Conservation (phyloP, 2,888 invertebrate genomes). For the Watsonalla binaria region DNA sequence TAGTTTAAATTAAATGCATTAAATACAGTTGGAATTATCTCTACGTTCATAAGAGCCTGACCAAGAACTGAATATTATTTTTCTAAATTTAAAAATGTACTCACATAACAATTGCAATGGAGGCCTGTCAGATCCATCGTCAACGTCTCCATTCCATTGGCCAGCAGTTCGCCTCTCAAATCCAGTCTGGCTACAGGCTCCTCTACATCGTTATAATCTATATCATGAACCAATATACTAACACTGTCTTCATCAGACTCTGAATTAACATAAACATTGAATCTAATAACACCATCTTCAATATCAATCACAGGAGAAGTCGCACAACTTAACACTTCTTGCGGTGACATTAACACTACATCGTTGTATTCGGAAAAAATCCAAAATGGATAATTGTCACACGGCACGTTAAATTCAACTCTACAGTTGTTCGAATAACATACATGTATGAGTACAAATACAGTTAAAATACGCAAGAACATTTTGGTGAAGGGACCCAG, state of each 20-base stretch:
- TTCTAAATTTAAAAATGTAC: background rate
- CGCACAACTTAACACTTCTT: slow-evolving; percentile 14
- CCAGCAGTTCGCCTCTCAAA: background rate
- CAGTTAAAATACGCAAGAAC: background rate
- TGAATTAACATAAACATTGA: background rate
- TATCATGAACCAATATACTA: background rate
- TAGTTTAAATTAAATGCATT: too few species aligned
- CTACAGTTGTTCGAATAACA: background rate
- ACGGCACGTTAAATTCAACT: background rate
- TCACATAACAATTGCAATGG: background rate
- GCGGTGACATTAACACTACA: slow-evolving; percentile 3
- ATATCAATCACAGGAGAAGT: slow-evolving; percentile 1
- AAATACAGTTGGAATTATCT: too few species aligned
- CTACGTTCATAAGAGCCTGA: too few species aligned
- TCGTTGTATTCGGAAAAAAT: background rate
- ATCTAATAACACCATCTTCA: background rate
- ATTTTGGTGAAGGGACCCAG: background rate
- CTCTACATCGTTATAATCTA: background rate
- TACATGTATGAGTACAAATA: background rate
- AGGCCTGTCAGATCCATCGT: background rate
- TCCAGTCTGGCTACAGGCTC: background rate
- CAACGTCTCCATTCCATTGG: background rate
- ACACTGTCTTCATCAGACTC: background rate
- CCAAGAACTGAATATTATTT: too few species aligned
- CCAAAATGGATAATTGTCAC: background rate